These are phyloP conservation scores for Sycobia sp. DNA, from an alignment of 1,140 invertebrate genomes.

Conservation along the genomic window DNA sequence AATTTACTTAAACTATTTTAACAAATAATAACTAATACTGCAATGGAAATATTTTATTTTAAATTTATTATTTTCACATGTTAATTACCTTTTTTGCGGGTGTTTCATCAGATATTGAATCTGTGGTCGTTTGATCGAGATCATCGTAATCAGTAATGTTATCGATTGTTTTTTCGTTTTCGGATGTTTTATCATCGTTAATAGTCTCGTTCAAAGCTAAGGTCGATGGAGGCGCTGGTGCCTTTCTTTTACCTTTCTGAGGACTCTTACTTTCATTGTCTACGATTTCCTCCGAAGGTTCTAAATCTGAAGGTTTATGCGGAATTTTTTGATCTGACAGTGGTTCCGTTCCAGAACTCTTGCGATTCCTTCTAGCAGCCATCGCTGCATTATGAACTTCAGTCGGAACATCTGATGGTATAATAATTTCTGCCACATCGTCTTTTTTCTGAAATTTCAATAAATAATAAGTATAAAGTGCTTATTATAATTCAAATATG, in stretches of 20 bases:
- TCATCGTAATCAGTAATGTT: neutral
- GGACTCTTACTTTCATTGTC: constrained; percentile 54
- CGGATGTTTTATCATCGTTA: neutral
- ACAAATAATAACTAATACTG: no score
- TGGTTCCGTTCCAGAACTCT: constrained; percentile 54
- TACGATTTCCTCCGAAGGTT: constrained; percentile 21
- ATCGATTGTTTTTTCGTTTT: neutral
- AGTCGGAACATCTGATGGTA: constrained; percentile 64
- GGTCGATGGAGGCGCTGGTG: constrained; percentile 69
- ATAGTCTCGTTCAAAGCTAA: constrained; percentile 36
- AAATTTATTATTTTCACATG: no score
- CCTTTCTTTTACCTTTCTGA: constrained; percentile 75
- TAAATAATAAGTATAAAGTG: no score
- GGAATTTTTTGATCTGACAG: constrained; percentile 38
- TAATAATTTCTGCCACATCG: neutral
- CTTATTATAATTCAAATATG: no score
- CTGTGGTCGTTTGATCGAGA: neutral
- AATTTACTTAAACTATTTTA: no score
- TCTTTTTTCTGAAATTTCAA: neutral
- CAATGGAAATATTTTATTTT: no score
- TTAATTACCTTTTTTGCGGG: no score
- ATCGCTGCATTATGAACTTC: constrained; percentile 74
- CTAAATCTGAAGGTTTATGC: neutral
- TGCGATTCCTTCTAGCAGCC: constrained; percentile 71
- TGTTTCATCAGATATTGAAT: no score